These are phyloP conservation scores for Thalpophila matura DNA, from an alignment of 2,888 invertebrate genomes.

Conservation along the genomic window DNA sequence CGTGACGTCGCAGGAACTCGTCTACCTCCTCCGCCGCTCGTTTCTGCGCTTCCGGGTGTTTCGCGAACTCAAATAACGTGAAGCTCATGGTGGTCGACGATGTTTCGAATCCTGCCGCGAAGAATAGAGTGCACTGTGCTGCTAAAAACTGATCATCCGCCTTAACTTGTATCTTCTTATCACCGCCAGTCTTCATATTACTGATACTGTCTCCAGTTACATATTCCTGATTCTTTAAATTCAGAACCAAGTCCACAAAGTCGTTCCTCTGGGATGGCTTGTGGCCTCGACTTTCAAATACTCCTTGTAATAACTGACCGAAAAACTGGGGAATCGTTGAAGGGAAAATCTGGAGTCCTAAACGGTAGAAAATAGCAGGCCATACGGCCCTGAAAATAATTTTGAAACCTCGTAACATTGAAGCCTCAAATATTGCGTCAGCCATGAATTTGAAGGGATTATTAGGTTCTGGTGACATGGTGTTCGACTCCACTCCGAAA, in stretches of 20 bases:
- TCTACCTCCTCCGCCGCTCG: slow-evolving; percentile 44
- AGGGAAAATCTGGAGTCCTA: slow-evolving; percentile 68
- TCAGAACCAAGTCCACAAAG: slow-evolving; percentile 74
- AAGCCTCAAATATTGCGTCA: slow-evolving; percentile 63
- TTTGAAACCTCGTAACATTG: slow-evolving; percentile 63
- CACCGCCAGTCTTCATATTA: slow-evolving; percentile 59
- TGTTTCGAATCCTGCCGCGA: slow-evolving; percentile 59
- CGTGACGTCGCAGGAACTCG: slow-evolving; percentile 30
- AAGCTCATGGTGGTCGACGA: slow-evolving; percentile 42
- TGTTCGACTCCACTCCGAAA: slow-evolving; percentile 62
- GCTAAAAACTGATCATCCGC: slow-evolving; percentile 49
- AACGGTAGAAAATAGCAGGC: slow-evolving; percentile 73
- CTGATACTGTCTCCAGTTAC: slow-evolving; percentile 52
- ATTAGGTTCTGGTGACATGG: slow-evolving; percentile 34
- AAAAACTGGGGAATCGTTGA: slow-evolving; percentile 68
- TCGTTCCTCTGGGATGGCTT: slow-evolving; percentile 70
- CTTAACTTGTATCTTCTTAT: slow-evolving; percentile 54
- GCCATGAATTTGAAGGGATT: slow-evolving; percentile 70
- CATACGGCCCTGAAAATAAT: slow-evolving; percentile 65
- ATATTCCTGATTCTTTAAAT: slow-evolving; percentile 67
- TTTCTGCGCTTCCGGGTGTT: slow-evolving; percentile 53
- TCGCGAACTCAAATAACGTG: slow-evolving; percentile 50
- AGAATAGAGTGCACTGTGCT: slow-evolving; percentile 53
- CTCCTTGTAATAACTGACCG: slow-evolving; percentile 61
- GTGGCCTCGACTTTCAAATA: slow-evolving; percentile 67